These are phyloP conservation scores for Leptinotarsa tumamoca DNA, from an alignment of 2,888 invertebrate genomes.

Conservation along the genomic window DNA sequence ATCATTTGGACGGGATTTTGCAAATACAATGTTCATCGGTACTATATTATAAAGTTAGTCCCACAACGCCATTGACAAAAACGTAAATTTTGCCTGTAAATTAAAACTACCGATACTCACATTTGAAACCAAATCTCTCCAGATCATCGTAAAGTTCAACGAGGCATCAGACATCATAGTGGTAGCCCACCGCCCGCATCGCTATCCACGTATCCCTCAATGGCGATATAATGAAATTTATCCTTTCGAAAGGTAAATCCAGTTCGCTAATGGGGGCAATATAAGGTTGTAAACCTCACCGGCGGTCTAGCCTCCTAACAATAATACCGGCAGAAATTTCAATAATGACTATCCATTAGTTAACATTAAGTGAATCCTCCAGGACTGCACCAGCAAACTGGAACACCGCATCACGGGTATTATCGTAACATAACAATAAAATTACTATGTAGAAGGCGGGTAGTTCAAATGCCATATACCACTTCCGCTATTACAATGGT, in stretches of 20 bases:
- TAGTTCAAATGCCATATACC: slow-evolving; percentile 6
- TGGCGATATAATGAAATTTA: slow-evolving; percentile 43
- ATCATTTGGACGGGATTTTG: too few species aligned
- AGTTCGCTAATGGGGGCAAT: slow-evolving; percentile 44
- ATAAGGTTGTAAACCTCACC: slow-evolving; percentile 45
- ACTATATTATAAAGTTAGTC: too few species aligned
- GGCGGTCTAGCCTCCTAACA: slow-evolving; percentile 38
- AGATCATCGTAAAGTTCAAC: background rate
- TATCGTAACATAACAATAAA: slow-evolving; percentile 45
- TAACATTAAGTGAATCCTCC: slow-evolving; percentile 52
- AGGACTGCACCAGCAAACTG: slow-evolving; percentile 43
- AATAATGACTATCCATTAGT: slow-evolving; percentile 55
- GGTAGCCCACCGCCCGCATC: background rate
- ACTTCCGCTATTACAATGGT: background rate
- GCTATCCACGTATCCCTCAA: slow-evolving; percentile 29
- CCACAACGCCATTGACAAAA: too few species aligned
- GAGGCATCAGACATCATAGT: background rate
- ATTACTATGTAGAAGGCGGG: slow-evolving; percentile 28
- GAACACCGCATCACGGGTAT: slow-evolving; percentile 40
- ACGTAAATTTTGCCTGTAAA: too few species aligned
- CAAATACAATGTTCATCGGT: too few species aligned
- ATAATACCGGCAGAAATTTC: slow-evolving; percentile 50
- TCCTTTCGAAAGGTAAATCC: slow-evolving; percentile 45
- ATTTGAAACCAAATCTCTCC: background rate
- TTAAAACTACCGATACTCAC: too few species aligned